Evolutionary conservation across 2,113 vertebrate genomes (phyloP).

Genomic region (Eidolon helvum): DNA sequence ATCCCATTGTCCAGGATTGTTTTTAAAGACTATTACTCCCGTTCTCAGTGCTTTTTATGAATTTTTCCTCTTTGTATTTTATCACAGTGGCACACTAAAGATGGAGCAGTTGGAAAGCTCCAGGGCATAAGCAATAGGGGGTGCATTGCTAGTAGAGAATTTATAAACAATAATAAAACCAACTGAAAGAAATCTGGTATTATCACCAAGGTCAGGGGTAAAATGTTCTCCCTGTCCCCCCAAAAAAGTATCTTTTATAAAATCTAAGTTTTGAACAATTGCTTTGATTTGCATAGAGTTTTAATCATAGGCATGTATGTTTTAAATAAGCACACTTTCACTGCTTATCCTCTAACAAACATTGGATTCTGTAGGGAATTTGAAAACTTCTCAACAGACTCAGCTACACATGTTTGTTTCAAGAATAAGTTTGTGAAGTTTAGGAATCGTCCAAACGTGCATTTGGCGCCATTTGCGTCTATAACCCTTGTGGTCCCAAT

Average conservation of each 20-base stretch:
- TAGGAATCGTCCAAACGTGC: background rate
- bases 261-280: background rate
- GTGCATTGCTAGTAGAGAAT: background rate
- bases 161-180: constrained; percentile 16
- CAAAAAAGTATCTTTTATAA: background rate
- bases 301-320: background rate
- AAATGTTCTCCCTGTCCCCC: background rate
- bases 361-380: background rate
- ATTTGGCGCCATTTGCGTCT: background rate
- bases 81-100: background rate
- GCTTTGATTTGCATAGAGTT: background rate
- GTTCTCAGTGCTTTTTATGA: background rate
- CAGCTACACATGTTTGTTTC: background rate
- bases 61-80: background rate
- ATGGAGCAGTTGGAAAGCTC: background rate
- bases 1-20: background rate
- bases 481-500: background rate
- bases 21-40: background rate
- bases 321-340: background rate
- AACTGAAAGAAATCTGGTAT: background rate
- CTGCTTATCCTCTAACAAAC: background rate
- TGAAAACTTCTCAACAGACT: background rate
- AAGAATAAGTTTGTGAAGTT: background rate
- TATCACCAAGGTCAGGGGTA: background rate
- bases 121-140: background rate